Percentiles rank a stretch among this genome's conserved stretches.
Evolutionary conservation across 2,113 vertebrate genomes (phyloP).

Genomic region (Tenrec ecaudatus): DNA sequence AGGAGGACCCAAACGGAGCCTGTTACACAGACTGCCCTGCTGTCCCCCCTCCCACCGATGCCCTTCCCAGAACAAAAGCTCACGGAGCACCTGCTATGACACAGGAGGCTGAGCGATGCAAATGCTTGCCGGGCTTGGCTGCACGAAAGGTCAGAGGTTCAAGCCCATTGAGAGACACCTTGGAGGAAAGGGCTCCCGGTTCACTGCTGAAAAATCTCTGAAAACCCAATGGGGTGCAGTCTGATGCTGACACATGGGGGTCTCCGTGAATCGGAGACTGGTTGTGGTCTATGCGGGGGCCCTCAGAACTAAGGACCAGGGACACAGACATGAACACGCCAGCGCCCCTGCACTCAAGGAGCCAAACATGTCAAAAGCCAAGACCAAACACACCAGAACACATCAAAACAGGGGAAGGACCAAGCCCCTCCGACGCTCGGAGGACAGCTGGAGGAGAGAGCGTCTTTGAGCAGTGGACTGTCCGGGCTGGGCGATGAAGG

Average conservation of each 20-base stretch:
- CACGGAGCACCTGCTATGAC: background rate
- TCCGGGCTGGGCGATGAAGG: background rate
- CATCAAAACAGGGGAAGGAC: background rate
- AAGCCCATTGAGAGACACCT: too few relatives aligned
- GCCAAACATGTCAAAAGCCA: background rate
- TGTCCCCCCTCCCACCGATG: background rate
- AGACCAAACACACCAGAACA: background rate
- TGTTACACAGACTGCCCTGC: too few relatives aligned
- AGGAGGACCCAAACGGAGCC: background rate
- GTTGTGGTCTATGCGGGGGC: background rate
- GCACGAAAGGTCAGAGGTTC: too few relatives aligned
- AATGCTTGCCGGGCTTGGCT: too few relatives aligned
- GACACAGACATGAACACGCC: background rate
- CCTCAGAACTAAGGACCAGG: background rate
- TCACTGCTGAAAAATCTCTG: background rate
- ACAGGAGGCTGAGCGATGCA: background rate
- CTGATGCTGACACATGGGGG: background rate
- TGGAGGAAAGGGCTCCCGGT: background rate
- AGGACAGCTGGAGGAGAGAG: background rate
- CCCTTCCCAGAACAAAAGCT: background rate
- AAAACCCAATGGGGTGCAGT: background rate
- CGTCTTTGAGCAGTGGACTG: background rate
- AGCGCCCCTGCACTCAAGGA: background rate
- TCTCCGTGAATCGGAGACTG: background rate
- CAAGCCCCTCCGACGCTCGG: background rate